Percentiles rank a stretch among this genome's conserved stretches.
Conservation (phyloP, 2,888 invertebrate species). For the Boloria selene region DNA sequence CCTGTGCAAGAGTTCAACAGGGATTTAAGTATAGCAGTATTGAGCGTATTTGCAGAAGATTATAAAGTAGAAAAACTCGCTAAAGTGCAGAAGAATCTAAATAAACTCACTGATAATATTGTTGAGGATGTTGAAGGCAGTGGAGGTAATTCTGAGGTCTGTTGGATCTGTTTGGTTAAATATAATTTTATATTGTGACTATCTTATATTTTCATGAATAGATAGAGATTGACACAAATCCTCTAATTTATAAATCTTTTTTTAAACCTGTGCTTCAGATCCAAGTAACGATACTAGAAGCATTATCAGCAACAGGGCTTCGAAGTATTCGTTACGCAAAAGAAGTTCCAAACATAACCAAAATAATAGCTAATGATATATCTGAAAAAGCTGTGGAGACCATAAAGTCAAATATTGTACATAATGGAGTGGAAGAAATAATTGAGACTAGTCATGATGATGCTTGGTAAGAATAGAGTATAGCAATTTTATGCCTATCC, state of each 20-base stretch:
- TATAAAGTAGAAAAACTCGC: slow-evolving; percentile 58
- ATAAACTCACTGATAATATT: slow-evolving; percentile 42
- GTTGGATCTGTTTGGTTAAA: neutral
- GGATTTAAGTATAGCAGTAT: slow-evolving; percentile 92
- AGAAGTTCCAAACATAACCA: slow-evolving; percentile 91
- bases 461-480: slow-evolving; percentile 87
- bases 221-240: neutral
- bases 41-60: slow-evolving; percentile 85
- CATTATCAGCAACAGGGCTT: slow-evolving; percentile 96
- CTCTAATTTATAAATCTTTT: neutral
- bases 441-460: slow-evolving; percentile 91
- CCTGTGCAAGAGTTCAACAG: slow-evolving; percentile 99
- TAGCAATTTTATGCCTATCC: neutral
- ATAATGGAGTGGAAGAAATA: slow-evolving; percentile 88
- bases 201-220: neutral
- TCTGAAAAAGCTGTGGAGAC: slow-evolving; percentile 92
- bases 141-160: slow-evolving; percentile 37
- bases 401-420: slow-evolving; percentile 90
- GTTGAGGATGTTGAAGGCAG: slow-evolving; percentile 40
- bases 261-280: slow-evolving; percentile 55
- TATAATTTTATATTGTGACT: neutral
- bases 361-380: slow-evolving; percentile 95
- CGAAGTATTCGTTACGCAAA: slow-evolving; percentile 98
- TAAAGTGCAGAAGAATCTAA: slow-evolving; percentile 47
- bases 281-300: slow-evolving; percentile 91